Base-by-base conservation (phyloP, 2,113 vertebrate species). In the Noturus placidus region DNA sequence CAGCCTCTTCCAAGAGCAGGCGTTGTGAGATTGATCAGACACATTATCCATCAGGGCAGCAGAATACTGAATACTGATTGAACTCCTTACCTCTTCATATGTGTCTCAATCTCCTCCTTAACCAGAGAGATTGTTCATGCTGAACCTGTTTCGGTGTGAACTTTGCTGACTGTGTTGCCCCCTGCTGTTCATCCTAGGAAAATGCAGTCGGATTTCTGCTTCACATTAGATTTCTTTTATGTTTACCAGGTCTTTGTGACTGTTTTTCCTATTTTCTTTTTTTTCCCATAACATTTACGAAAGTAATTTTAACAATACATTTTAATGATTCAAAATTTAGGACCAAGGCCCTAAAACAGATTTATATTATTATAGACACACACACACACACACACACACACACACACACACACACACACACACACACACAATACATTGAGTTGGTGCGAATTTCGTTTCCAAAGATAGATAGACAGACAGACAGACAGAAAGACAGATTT, bases 81-180 rank as follows among this genome's bases (percentile, higher is more conserved):
- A 50, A 52, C 33, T 35, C 67, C n/a, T 30, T 22, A 8, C 50
- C 52, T n/a, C 69, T 42, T n/a, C 15, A 74, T 0, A 42, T 50
- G 35, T 61, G 56, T 46, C 57, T 85, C 46, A 50, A 54, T 61
- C 84, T 8, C 8, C 70, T 30, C 25, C 35, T 6, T 77, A 77
- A 61, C 61, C 33, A 42, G 15, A 63, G 33, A 33, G n/a, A 79
- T 77, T 86, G 22, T 25, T 78, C 33, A 35, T 80, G 63, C n/a
- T 54, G 11, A 79, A 63, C 61, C 38, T 56, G 22, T 80, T 56
- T 33, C 20, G 30, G 57, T 20, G 42, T 46, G 57, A 72, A 54
- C 17, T 10, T 54, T 54, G 38, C 74, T 84, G 63, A 22, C 67
- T 63, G 15, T 33, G n/a, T 87, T 88, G 84, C 89, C 89, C 84